Conservation (phyloP, 2,797 vertebrate species). For the Triplophysa bombifrons region DNA sequence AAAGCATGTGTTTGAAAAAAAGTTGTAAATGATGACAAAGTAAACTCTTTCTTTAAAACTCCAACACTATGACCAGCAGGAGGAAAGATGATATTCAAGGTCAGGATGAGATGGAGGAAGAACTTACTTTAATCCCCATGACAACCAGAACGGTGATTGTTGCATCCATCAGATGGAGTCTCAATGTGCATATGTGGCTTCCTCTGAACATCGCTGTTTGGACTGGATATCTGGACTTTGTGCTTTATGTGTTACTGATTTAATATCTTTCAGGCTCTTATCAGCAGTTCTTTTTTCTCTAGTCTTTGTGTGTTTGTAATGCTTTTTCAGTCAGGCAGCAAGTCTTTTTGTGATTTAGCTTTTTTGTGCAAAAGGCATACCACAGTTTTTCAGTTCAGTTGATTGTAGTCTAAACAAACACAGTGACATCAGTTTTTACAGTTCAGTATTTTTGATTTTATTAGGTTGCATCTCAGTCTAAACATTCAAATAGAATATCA, state of each 20-base stretch:
- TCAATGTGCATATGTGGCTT: slow-evolving; percentile 8
- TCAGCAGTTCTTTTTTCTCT: not conserved
- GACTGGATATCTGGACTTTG: not conserved
- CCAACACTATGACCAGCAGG: slow-evolving; percentile 54
- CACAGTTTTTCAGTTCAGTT: not conserved
- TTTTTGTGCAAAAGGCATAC: no score
- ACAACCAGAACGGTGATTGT: not conserved
- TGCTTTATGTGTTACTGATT: not conserved
- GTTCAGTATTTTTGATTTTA: not conserved
- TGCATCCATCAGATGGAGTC: slow-evolving; percentile 15
- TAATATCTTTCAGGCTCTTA: not conserved
- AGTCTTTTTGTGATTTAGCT: not conserved
- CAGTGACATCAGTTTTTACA: not conserved
- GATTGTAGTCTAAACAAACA: not conserved
- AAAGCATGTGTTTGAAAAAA: no score
- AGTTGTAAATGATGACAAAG: no score
- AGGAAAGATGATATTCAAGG: slow-evolving; percentile 43
- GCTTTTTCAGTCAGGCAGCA: not conserved
- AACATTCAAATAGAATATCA: not conserved
- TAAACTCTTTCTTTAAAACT: not conserved
- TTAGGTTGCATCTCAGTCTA: not conserved
- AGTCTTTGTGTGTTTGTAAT: not conserved
- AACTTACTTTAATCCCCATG: slow-evolving; percentile 46
- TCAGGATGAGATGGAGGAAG: slow-evolving; percentile 54
- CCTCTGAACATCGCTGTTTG: not conserved